Conservation (phyloP, 2,113 vertebrate genomes). For the Boleophthalmus pectinirostris region DNA sequence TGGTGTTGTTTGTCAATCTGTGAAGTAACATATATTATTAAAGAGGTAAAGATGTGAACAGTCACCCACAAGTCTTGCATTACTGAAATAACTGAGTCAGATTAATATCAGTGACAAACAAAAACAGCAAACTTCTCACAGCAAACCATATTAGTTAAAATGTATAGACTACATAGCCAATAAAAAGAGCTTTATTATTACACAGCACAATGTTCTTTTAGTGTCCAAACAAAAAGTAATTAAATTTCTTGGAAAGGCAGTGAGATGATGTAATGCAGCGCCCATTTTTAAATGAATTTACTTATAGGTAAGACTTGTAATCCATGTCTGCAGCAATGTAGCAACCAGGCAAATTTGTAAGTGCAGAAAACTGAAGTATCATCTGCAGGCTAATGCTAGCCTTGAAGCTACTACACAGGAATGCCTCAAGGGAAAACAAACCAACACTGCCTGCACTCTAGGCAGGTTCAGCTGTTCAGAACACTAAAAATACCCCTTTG, state of each 20-base stretch:
- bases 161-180: neutral
- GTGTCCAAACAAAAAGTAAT: neutral
- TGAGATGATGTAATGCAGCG: too few relatives aligned
- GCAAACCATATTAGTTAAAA: neutral
- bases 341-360: neutral
- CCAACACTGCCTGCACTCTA: constrained; percentile 23
- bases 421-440: constrained; percentile 29
- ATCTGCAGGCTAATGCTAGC: constrained; percentile 24
- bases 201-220: neutral
- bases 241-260: too few relatives aligned
- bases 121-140: neutral
- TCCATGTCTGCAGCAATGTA: neutral
- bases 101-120: neutral
- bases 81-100: neutral
- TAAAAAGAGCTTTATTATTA: neutral
- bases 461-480: constrained; percentile 66
- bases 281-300: neutral
- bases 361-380: constrained; percentile 21
- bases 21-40: constrained; percentile 18
- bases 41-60: neutral
- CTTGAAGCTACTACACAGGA: constrained; percentile 30
- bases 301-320: neutral
- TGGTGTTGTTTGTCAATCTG: constrained; percentile 67
- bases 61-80: constrained; percentile 6
- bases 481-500: constrained; percentile 67